phyloP scores from a whole-genome alignment of 2,888 invertebrate species.

The Phytoseiulus persimilis region DNA sequence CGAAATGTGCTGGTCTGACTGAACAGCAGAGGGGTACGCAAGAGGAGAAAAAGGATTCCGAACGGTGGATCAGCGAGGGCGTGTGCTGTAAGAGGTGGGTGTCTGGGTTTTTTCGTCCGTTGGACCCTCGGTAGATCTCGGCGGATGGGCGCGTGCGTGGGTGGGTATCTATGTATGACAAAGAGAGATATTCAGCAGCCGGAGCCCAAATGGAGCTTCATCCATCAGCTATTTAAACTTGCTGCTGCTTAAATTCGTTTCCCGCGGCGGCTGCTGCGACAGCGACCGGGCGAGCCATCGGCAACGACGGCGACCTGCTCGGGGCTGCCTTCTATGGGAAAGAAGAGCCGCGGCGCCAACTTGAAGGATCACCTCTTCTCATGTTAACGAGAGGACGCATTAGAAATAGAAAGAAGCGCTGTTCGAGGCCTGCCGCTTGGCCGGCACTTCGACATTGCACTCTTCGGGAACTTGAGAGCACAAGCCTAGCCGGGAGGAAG shows the following conservation, averaged over 20 bases:
- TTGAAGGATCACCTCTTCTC: slow-evolving; percentile 35
- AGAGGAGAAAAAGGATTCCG: no score
- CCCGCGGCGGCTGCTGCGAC: neutral
- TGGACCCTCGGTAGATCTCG: no score
- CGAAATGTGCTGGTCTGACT: no score
- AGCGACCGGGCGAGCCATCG: neutral
- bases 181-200: neutral
- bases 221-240: slow-evolving; percentile 27
- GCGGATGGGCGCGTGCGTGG: neutral
- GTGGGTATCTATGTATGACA: neutral
- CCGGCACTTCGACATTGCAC: neutral
- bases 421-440: neutral
- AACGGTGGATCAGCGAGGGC: neutral
- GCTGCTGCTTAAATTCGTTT: neutral
- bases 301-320: neutral
- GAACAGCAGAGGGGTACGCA: no score
- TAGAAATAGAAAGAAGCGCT: slow-evolving; percentile 12
- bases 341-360: neutral
- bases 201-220: slow-evolving; percentile 11
- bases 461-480: neutral
- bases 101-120: no score
- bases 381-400: slow-evolving; percentile 32
- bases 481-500: no score
- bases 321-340: neutral
- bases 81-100: neutral